Evolutionary conservation across 2,113 vertebrate species (phyloP), one percentile per base, ranked within the genome.

Genomic region (Dasyurus viverrinus): DNA sequence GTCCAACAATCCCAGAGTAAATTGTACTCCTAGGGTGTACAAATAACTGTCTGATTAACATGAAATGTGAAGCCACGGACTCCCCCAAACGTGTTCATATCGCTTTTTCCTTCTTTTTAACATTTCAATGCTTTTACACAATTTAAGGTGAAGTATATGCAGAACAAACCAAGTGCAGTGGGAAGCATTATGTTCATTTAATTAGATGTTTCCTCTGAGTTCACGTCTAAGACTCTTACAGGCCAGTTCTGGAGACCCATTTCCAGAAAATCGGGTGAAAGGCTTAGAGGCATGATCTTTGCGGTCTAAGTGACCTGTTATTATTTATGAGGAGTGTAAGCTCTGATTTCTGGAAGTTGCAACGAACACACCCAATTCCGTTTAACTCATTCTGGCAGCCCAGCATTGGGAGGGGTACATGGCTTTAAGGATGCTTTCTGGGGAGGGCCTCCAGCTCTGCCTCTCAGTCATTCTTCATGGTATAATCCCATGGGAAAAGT

Each of bases 1-100:
- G 89, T 48, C 48, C 47, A 53, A 50, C 53, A 90, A 1, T 57
- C 54, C 76, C 54, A 94, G 10, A 68, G 90, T 54, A 46, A 94
- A 92, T 60, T 93, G 8, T 22, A 22, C 92, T 95, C 95, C 95
- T 47, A 26, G 95, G 57, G 93, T 60, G 54, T 48, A 90, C 23
- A 46, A 92, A 90, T 3, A 92, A 90, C 47, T 22, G 94, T 93
- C 92, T 91, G 84, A 76, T 91, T 90, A 92, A 91, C 93, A 24
- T 57, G 93, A 94, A 92, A 89, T 48, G 54, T 48, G n/a, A 93
- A 93, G 95, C 95, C 95, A 90, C 57, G 92, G 53, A 2, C 57
- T 1, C 0, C 52, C 3, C 30, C 4, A 7, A 3, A 14, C 57
- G 10, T 60, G 10, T 14, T 60, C 57, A 60, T 3, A 60, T 36